Conservation (phyloP, 1,140 invertebrate genomes). For the Magallana ariakensis region DNA sequence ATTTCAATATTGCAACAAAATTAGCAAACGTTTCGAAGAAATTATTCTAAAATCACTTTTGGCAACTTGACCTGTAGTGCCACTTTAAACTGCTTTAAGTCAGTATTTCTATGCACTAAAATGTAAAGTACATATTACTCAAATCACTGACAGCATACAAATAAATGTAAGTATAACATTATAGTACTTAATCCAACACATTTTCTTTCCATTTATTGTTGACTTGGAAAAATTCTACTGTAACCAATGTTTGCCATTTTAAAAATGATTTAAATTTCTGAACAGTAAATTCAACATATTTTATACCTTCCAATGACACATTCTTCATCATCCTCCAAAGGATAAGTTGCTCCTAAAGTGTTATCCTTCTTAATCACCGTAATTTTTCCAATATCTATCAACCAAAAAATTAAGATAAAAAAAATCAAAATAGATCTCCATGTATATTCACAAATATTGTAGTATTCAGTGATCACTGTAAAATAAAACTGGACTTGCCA, state of each 20-base stretch:
- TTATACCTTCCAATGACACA: too few species aligned
- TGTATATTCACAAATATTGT: background rate
- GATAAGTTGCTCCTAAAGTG: background rate
- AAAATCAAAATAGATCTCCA: conserved; percentile 11
- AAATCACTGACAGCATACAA: background rate
- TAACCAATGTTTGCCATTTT: background rate
- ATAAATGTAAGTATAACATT: background rate
- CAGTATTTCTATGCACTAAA: conserved; percentile 4
- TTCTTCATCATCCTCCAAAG: background rate
- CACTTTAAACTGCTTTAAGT: conserved; percentile 5
- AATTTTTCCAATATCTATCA: background rate
- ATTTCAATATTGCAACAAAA: too few species aligned
- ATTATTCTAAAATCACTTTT: background rate
- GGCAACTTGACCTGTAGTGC: background rate
- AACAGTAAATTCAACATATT: too few species aligned
- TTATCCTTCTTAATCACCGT: background rate
- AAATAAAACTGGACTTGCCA: background rate
- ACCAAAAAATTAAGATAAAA: too few species aligned
- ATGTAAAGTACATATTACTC: conserved; percentile 2
- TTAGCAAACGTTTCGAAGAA: too few species aligned
- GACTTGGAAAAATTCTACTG: background rate
- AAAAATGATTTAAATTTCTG: background rate
- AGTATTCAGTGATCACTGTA: background rate
- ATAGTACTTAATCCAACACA: background rate
- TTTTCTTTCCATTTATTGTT: conserved; percentile 5